Base-by-base conservation (phyloP, 2,888 invertebrate genomes). In the Axea sp. region DNA sequence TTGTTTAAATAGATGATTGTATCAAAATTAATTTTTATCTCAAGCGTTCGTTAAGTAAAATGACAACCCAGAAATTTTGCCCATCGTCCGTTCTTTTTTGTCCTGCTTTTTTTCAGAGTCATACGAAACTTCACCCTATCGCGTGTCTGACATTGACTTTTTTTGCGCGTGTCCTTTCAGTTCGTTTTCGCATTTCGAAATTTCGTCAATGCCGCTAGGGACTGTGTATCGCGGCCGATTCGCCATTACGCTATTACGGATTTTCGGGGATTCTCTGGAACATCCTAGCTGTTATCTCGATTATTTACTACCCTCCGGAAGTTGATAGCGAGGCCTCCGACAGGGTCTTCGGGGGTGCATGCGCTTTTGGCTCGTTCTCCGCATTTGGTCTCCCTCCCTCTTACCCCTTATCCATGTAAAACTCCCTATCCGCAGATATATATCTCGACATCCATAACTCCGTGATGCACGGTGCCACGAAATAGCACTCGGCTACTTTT, bases 221-320 rank as follows among this genome's bases (percentile, higher is more conserved):
- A 49, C 39, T 28, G 43, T 57, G 68, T 59, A 59, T 68, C 68
- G 68, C 55, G 49, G 37, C 49, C 9, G 77, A 64, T 65, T 76
- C 75, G 75, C 76, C 76, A 57, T 67, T 57, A 55, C 39, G 39
- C 65, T 77, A 74, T 81, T 78, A 78, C 81, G 78, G 80, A 82
- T 82, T 81, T 79, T 69, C 77, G 64, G 81, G 75, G 81, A 81
- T 81, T 80, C 59, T 53, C 69, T 47, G 53, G 31, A 73, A 68
- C 80, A 76, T 76, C 80, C 78, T 78, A 65, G 78, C 64, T 79
- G 76, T 80, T 82, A 81, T 82, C 80, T 79, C 77, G 81, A 80
- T 81, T 81, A 81, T 81, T 81, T 81, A 81, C 79, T 74, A 78
- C 79, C 79, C 76, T 67, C 73, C 73, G 73, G 73, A 62, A 73